Base-by-base conservation (phyloP, 1,140 invertebrate genomes). In the Caenorhabditis latens region DNA sequence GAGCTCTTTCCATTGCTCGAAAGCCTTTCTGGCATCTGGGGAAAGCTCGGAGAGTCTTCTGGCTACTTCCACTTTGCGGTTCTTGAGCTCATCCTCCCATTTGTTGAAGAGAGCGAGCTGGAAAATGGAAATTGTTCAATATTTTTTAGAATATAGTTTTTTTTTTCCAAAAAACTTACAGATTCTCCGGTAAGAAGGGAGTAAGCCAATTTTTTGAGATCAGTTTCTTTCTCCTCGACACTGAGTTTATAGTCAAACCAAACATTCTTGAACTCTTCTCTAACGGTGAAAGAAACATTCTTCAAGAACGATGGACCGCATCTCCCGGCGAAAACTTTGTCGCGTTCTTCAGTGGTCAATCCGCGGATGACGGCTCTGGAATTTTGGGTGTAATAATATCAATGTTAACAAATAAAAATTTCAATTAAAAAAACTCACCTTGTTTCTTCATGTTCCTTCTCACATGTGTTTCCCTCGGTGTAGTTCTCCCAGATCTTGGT, bases 101-200 rank as follows among this genome's bases (percentile, higher is more conserved):
- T 91, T 88, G 67, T 91, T 92, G 89, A 91, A 91, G 55, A 92
- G 89, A 67, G 85, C 84, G 13, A 91, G 85, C 91, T 91, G 57
- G 86, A 91, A n/a, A 88, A 6, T 8, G 32, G 4, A 16, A 0
- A 50, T 1, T 50, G 50, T 40, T 55, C 13, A 43, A 0, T 1
- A 1, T 24, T 48, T n/a, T 58, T 16, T 6, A 58, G 1, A 14
- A 9, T 58, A 5, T 8, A 58, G 14, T 8, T 40, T 21, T 43
- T 46, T 19, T 40, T 21, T 42, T 46, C 43, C 8, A 63, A 19
- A 87, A 55, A 5, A 53, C 90, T 89, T 89, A 91, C 90, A 53
- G 90, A 85, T 88, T 89, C 87, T 75, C 90, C 90, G 82, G 84
- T 90, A 19, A 91, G 84, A 43, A 89, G 50, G 42, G 90, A 90